phyloP scores from a whole-genome alignment of 2,888 invertebrate species.

The Drosophila stalkeri region DNA sequence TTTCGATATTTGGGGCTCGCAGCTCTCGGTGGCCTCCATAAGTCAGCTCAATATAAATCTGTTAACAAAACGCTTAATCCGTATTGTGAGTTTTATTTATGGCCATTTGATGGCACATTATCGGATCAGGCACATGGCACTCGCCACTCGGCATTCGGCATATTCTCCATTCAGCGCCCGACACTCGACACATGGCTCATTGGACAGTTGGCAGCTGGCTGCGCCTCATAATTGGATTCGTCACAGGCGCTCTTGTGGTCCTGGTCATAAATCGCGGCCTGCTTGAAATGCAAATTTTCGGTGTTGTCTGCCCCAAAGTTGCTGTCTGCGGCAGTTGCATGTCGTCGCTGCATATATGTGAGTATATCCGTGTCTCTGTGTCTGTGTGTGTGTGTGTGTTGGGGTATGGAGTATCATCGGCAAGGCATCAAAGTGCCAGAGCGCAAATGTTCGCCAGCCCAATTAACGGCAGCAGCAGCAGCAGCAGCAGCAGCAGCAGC shows the following conservation, averaged over 20 bases:
- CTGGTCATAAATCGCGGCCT: constrained; percentile 78
- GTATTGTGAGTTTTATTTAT: constrained; percentile 78
- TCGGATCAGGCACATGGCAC: constrained; percentile 74
- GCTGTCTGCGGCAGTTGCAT: constrained; percentile 31
- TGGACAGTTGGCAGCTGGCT: constrained; percentile 71
- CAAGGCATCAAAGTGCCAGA: constrained; percentile 75
- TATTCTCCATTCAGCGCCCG: background rate
- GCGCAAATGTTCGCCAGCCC: constrained; percentile 70
- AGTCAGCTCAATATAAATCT: constrained; percentile 78
- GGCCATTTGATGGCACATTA: constrained; percentile 78
- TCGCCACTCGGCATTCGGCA: background rate
- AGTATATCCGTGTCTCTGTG: too few relatives aligned
- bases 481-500: constrained; percentile 22
- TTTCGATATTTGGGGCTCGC: constrained; percentile 7
- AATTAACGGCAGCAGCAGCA: constrained; percentile 66
- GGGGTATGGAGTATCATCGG: constrained; percentile 66
- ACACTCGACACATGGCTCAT: constrained; percentile 43
- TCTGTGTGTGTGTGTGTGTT: constrained; percentile 16
- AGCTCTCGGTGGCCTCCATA: constrained; percentile 58
- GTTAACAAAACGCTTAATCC: constrained; percentile 80
- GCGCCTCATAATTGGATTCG: constrained; percentile 81
- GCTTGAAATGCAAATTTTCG: constrained; percentile 77
- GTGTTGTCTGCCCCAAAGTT: constrained; percentile 23
- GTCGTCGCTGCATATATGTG: constrained; percentile 9
- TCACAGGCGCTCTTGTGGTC: constrained; percentile 64